These are phyloP conservation scores for Oscheius sp. DNA, from an alignment of 1,140 invertebrate species.

Conservation along the genomic window DNA sequence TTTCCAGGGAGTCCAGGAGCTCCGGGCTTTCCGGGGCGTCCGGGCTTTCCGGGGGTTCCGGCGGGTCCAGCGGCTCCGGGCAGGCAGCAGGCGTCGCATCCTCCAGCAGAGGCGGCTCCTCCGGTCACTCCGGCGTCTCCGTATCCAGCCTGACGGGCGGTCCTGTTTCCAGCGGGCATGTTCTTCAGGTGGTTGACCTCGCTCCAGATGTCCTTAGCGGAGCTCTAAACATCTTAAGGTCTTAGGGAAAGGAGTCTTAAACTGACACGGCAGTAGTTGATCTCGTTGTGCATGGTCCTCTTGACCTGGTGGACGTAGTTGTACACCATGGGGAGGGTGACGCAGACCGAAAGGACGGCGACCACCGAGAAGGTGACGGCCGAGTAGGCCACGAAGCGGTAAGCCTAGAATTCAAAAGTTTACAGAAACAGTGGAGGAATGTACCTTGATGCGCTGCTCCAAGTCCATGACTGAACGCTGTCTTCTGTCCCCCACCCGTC, in stretches of 20 bases:
- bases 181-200: constrained; percentile 43
- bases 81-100: constrained; percentile 42
- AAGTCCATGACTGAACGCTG: constrained; percentile 9
- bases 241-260: too few species aligned
- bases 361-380: constrained; percentile 44
- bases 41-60: constrained; percentile 42
- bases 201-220: constrained; percentile 45
- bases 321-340: constrained; percentile 44
- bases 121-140: constrained; percentile 14
- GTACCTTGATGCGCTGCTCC: constrained; percentile 16
- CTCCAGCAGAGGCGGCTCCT: constrained; percentile 13
- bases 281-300: constrained; percentile 38
- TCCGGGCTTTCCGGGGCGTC: constrained; percentile 42
- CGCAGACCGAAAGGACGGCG: constrained; percentile 41
- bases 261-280: constrained; percentile 33
- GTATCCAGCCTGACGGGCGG: constrained; percentile 43
- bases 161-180: constrained; percentile 37
- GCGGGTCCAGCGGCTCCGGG: constrained; percentile 42
- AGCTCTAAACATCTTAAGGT: too few species aligned
- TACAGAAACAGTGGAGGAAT: too few species aligned
- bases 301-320: constrained; percentile 45
- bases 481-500: background rate
- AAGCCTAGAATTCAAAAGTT: too few species aligned
- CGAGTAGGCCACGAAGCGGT: constrained; percentile 42
- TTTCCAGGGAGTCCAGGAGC: constrained; percentile 44